Conservation (phyloP, 1,140 invertebrate species). For the Lysiphlebus fabarum region DNA sequence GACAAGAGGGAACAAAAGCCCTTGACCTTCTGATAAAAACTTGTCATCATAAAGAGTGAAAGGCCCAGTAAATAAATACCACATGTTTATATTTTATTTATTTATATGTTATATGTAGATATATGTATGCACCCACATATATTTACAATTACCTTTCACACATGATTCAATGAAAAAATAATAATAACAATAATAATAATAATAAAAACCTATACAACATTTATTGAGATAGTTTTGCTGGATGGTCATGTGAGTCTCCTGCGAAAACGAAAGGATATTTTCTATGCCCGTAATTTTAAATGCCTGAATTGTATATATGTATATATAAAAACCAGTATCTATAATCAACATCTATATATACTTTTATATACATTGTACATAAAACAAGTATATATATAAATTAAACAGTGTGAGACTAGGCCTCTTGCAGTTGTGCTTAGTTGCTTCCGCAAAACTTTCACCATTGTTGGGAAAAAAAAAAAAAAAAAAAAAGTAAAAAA, state of each 20-base stretch:
- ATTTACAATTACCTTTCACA: neutral
- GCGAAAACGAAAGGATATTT: slow-evolving; percentile 28
- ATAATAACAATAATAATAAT: too few relatives aligned
- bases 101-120: neutral
- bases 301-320: neutral
- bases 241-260: slow-evolving; percentile 7
- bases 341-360: neutral
- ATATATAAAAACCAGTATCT: neutral
- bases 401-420: neutral
- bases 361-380: too few relatives aligned
- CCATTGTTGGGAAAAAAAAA: slow-evolving; percentile 46
- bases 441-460: slow-evolving; percentile 50
- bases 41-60: neutral
- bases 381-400: neutral
- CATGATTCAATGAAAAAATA: neutral
- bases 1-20: slow-evolving; percentile 29
- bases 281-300: slow-evolving; percentile 1
- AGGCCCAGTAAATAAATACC: neutral
- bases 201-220: too few relatives aligned
- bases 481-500: slow-evolving; percentile 22
- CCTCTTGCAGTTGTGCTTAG: slow-evolving; percentile 22
- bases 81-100: too few relatives aligned
- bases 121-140: neutral
- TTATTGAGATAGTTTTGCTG: too few relatives aligned
- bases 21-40: slow-evolving; percentile 45